These are phyloP conservation scores for Ancistrus triradiatus DNA, from an alignment of 2,113 vertebrate species.

Conservation along the genomic window DNA sequence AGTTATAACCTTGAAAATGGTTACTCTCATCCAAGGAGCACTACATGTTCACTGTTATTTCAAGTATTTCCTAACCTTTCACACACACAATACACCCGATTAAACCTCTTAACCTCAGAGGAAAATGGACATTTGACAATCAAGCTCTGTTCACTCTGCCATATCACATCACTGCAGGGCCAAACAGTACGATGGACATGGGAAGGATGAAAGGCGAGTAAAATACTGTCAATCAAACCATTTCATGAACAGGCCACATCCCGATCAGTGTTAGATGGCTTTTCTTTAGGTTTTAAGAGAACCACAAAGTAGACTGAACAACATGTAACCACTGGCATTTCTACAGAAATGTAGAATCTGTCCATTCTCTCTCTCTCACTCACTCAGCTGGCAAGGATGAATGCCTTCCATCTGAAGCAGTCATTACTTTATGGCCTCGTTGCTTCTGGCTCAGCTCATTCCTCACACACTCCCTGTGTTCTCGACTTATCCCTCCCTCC, in stretches of 20 bases:
- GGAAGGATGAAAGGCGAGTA: no score
- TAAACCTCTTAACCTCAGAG: no score
- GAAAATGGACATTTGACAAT: no score
- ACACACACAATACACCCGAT: no score
- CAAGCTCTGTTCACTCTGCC: no score
- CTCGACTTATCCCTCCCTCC: not conserved
- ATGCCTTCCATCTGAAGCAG: slow-evolving; percentile 10
- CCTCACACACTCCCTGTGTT: not conserved
- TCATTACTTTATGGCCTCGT: slow-evolving; percentile 15
- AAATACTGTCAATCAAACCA: slow-evolving; percentile 1
- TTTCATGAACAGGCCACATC: not conserved
- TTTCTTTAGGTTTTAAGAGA: no score
- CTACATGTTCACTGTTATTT: no score
- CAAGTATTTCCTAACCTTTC: no score
- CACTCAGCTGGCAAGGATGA: not conserved
- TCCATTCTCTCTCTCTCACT: not conserved
- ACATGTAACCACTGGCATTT: not conserved
- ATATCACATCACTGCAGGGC: slow-evolving; percentile 31
- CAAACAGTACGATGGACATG: not conserved
- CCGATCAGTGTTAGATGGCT: not conserved
- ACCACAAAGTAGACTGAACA: not conserved
- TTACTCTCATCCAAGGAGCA: no score
- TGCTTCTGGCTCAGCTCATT: slow-evolving; percentile 11
- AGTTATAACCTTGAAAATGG: no score
- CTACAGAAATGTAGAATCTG: not conserved